These are phyloP conservation scores for Microcebus tavaratra DNA, from an alignment of 2,113 vertebrate species.

Conservation along the genomic window DNA sequence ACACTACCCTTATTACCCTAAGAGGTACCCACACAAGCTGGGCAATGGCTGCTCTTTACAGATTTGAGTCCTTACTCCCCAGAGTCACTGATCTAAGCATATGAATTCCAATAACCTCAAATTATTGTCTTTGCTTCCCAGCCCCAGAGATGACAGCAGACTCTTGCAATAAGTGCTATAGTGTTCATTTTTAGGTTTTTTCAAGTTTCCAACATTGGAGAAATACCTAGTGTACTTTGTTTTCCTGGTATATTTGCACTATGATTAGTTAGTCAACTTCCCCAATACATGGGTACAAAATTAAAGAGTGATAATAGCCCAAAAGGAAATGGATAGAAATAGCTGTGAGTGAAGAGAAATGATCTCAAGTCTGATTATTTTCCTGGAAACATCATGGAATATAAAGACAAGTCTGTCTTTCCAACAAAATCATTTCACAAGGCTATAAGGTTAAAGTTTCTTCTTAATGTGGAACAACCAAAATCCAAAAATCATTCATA, in stretches of 20 bases:
- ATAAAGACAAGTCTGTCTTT: background rate
- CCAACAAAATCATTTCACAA: background rate
- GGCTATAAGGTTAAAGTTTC: background rate
- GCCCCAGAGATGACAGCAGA: background rate
- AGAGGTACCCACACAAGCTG: background rate
- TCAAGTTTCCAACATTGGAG: background rate
- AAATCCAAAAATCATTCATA: background rate
- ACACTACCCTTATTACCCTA: background rate
- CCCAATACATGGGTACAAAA: background rate
- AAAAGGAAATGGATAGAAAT: background rate
- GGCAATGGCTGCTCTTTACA: background rate
- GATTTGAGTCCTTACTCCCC: background rate
- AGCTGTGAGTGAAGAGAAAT: background rate
- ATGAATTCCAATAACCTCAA: background rate
- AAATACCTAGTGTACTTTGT: background rate
- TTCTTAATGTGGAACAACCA: background rate
- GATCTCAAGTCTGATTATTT: background rate
- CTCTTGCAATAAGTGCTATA: background rate
- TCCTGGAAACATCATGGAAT: background rate
- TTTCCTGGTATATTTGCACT: background rate
- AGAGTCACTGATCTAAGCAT: background rate
- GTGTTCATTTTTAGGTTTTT: background rate
- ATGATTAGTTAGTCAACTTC: constrained; percentile 1
- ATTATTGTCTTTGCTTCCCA: constrained; percentile 5
- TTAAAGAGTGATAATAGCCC: background rate